Conservation (phyloP, 2,888 invertebrate genomes). For the Sepiola atlantica region DNA sequence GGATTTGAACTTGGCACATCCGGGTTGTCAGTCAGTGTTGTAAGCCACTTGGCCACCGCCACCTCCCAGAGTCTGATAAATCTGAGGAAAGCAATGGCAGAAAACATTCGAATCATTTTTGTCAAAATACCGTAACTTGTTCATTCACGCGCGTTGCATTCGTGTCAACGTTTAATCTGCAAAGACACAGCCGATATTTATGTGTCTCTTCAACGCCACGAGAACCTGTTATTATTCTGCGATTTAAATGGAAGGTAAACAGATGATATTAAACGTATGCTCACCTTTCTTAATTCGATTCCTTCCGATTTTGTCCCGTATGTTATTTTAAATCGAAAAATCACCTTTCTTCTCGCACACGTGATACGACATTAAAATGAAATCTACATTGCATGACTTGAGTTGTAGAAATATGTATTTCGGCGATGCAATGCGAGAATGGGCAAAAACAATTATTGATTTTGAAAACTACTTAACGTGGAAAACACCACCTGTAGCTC, state of each 20-base stretch:
- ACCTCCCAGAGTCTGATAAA: no score
- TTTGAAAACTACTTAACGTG: neutral
- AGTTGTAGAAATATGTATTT: neutral
- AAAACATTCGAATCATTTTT: no score
- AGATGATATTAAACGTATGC: neutral
- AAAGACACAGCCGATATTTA: no score
- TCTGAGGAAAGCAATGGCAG: no score
- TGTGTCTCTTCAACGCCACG: no score
- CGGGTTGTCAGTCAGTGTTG: no score
- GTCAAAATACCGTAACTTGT: no score
- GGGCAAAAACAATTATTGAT: neutral
- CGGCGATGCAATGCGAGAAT: neutral
- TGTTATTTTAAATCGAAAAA: neutral
- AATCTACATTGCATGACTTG: neutral
- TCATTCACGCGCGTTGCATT: no score
- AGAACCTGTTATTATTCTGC: neutral
- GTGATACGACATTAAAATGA: neutral
- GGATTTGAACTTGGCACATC: no score
- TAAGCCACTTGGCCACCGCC: no score
- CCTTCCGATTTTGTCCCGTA: neutral
- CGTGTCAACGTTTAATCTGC: no score
- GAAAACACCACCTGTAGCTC: neutral
- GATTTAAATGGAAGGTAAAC: neutral
- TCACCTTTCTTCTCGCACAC: neutral
- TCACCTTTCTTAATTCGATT: neutral